phyloP scores from a whole-genome alignment of 64 coral and sea anemone species.

The Orbicella faveolata region DNA sequence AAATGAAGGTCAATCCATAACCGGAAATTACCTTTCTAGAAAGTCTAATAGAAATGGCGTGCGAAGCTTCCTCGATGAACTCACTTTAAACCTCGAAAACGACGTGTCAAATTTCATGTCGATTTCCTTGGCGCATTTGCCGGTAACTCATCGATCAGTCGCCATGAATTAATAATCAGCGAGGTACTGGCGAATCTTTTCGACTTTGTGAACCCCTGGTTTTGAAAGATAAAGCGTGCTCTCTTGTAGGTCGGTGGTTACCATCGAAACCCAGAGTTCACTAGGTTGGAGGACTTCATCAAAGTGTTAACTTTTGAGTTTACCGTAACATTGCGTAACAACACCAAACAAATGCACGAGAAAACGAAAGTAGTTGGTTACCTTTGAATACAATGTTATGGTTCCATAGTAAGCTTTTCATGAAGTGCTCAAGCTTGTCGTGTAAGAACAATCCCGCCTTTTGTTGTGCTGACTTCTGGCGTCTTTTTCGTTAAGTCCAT shows the following conservation, averaged over 20 bases:
- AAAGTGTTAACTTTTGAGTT: neutral
- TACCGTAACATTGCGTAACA: neutral
- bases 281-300: neutral
- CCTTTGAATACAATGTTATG: neutral
- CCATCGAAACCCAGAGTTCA: conserved; percentile 37
- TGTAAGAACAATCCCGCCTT: neutral
- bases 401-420: conserved; percentile 1
- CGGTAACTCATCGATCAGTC: neutral
- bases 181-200: neutral
- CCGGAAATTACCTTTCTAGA: conserved; percentile 4
- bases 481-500: neutral
- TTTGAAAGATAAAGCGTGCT: neutral
- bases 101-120: conserved; percentile 18
- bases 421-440: neutral
- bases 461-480: conserved; percentile 34
- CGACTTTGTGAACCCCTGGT: neutral
- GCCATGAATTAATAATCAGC: neutral
- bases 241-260: neutral
- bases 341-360: neutral
- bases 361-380: neutral
- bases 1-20: neutral
- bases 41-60: neutral
- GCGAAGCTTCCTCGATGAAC: neutral
- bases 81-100: neutral
- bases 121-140: neutral